Evolutionary conservation across 2,888 invertebrate genomes (phyloP).

Genomic region (Stegana nigrithorax): DNA sequence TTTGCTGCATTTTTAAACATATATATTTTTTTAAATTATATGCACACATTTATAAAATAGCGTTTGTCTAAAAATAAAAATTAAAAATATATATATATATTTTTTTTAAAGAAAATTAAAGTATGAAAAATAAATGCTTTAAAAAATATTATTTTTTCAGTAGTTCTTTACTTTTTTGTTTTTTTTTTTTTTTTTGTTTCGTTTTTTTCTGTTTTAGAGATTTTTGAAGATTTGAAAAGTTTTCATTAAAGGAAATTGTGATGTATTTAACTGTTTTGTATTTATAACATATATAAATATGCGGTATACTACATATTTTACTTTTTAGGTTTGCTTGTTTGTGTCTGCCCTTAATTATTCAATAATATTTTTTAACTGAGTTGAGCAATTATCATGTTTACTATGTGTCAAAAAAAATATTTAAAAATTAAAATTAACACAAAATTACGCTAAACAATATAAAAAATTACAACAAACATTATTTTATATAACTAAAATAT

Average conservation of each 20-base stretch:
- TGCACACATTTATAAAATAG: conserved; percentile 2
- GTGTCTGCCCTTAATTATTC: not conserved
- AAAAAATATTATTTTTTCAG: not conserved
- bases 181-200: not conserved
- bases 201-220: not conserved
- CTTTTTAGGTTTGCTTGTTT: not conserved
- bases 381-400: conserved; percentile 5
- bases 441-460: conserved; percentile 2
- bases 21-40: too few species aligned
- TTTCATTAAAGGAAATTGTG: not conserved
- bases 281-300: not conserved
- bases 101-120: not conserved
- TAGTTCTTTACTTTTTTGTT: not conserved
- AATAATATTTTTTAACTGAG: too few species aligned
- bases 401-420: not conserved
- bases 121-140: not conserved
- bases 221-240: not conserved
- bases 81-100: conserved; percentile 2
- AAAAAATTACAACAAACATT: conserved; percentile 14
- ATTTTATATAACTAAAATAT: conserved; percentile 28
- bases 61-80: not conserved
- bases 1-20: conserved; percentile 15
- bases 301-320: not conserved
- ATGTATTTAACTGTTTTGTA: not conserved
- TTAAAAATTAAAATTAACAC: not conserved